Conservation (phyloP, 1,140 invertebrate species). For the Platyscapa corneri region DNA sequence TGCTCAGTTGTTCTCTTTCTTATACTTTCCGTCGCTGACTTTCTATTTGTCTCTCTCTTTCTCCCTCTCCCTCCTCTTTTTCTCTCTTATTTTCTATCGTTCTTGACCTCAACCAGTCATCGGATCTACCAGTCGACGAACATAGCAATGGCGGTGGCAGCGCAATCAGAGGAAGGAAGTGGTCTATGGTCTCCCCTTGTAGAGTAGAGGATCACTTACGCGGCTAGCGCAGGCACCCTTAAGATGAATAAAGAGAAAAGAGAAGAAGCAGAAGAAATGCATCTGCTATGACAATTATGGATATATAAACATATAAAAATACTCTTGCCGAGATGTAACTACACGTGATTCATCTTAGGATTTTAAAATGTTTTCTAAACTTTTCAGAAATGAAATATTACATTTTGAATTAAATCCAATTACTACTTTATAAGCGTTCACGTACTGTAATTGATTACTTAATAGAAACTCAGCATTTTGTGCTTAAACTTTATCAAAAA, state of each 20-base stretch:
- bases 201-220: constrained; percentile 71
- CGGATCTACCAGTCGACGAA: constrained; percentile 63
- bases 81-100: constrained; percentile 16
- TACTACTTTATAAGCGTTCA: no score
- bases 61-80: background rate
- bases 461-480: no score
- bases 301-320: no score
- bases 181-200: constrained; percentile 64
- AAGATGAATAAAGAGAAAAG: background rate
- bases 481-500: no score
- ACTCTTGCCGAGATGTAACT: no score
- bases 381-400: no score
- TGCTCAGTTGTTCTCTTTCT: background rate
- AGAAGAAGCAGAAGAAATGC: background rate
- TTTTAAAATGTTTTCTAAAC: no score
- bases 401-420: no score
- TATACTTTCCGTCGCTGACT: background rate
- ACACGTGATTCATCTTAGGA: no score
- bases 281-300: no score
- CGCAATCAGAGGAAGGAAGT: constrained; percentile 69
- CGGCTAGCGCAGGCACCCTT: no score
- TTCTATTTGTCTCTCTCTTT: background rate
- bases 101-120: constrained; percentile 72
- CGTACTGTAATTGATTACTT: no score
- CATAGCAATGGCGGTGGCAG: constrained; percentile 31